Base-by-base conservation (phyloP, 2,113 vertebrate species). In the Dicentrarchus labrax region DNA sequence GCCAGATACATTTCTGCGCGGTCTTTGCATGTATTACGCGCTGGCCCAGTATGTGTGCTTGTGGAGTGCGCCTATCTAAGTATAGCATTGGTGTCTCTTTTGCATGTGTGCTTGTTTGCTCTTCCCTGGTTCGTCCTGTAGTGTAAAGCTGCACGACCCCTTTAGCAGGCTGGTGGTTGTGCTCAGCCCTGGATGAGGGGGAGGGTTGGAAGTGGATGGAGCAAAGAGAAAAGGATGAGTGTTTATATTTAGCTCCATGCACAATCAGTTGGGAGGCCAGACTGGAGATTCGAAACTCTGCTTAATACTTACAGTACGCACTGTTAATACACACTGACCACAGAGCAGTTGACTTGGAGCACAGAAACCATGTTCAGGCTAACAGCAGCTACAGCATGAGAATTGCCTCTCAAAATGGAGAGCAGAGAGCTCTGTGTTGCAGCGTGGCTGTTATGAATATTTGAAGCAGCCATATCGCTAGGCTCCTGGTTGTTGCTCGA, bases 371-470 rank as follows among this genome's bases (percentile, higher is more conserved):
- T 83, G 75, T 61, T 83, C 66, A 65, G 84, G 69, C 80, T 80
- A 83, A 72, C 71, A 78, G 79, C 75, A 84, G 85, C 79, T 78
- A 64, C 17, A 21, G 82, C 83, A 70, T 43, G 72, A 87, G 78
- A 86, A 86, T 67, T 85, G 75, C 89, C 85, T 92, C 89, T 92
- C 85, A 91, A 93, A 93, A 94, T 92, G 93, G 90, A 90, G 88
- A 88, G 87, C 43, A 47, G 84, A 78, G 68, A 62, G 84, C 71
- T 72, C 64, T 65, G 72, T 75, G 87, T 88, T 91, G 89, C 86
- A 80, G 76, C 51, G 77, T 84, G 78, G 82, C 87, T 84, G 82
- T 86, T 93, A 91, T 93, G 89, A 93, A 93, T 93, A 92, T 94
- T 91, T 94, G 85, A 94, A 91, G 86, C 76, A 88, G 84, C 80